Conservation (phyloP, 2,888 invertebrate species). For the Caradrina clavipalpis region DNA sequence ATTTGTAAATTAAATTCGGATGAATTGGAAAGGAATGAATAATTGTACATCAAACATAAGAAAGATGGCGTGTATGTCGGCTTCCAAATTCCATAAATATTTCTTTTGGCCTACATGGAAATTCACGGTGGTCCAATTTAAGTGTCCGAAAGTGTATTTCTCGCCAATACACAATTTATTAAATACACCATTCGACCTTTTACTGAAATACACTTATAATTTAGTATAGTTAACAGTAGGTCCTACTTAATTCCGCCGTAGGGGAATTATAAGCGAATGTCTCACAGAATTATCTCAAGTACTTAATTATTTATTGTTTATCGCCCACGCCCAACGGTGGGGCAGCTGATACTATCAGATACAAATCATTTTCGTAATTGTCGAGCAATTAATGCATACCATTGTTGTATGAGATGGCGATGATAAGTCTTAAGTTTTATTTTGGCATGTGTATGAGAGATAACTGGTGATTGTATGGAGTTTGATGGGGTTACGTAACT, state of each 20-base stretch:
- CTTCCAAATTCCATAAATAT: neutral
- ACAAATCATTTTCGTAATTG: constrained; percentile 79
- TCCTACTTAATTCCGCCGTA: constrained; percentile 51
- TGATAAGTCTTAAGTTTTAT: constrained; percentile 54
- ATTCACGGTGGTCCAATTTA: neutral
- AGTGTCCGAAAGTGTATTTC: neutral
- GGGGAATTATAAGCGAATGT: constrained; percentile 51
- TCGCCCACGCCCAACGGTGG: constrained; percentile 67
- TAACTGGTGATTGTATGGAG: neutral
- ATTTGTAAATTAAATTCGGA: no score
- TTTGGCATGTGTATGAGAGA: constrained; percentile 36
- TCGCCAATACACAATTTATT: neutral
- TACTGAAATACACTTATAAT: neutral
- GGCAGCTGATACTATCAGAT: constrained; percentile 61
- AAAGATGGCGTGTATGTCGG: neutral
- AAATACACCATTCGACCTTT: constrained; percentile 22
- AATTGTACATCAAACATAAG: neutral
- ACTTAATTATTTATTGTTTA: constrained; percentile 71
- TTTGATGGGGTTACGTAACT: neutral
- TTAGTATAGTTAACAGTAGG: constrained; percentile 33
- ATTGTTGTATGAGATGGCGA: constrained; percentile 62
- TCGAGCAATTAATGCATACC: constrained; percentile 73
- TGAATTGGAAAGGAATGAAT: no score
- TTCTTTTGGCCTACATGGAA: neutral
- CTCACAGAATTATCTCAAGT: constrained; percentile 60